Base-by-base conservation (phyloP, 2,888 invertebrate genomes). In the Nomada ruficornis region DNA sequence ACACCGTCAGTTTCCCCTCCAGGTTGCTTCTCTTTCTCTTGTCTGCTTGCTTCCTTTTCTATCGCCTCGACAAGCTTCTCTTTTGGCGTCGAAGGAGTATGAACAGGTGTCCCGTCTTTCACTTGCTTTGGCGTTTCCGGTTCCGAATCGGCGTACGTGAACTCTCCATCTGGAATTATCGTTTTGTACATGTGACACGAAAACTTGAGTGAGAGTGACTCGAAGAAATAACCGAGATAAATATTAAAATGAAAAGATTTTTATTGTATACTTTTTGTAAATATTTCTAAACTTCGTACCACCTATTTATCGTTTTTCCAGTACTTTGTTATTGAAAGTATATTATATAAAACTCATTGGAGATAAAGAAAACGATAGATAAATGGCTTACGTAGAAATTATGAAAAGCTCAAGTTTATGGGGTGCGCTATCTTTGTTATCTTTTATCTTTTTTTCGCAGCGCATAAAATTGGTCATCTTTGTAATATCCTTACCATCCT, bases 121-220 rank as follows among this genome's bases (percentile, higher is more conserved):
- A 75, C 55, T 26, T 87, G 80, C 75, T 86, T 88, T 11, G 89
- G 86, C 0, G 69, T 75, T 75, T 18, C 76, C 1, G 86, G 82
- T 23, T 71, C 75, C 4, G 86, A 81, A n/a, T 91, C 87, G 11
- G 90, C 91, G 68, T 91, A 91, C 4, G 84, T 85, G 59, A 91
- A 91, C 60, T 91, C 90, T n/a, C 84, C 84, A 10, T 64, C 84
- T 86, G 55, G 26, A 80, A 75, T 42, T 59, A 36, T 44, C 1
- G 57, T 57, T 68, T 62, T 20, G 23, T 13, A 10, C 15, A 5
- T 29, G 52, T 18, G 11, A 44, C 10, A 42, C 0, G 18, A 59
- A 9, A 50, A 13, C 11, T n/a, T n/a, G 2, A 20, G 7, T 18
- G 9, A 18, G 18, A 36, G 15, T 54, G 9, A 26, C 23, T 59